These are phyloP conservation scores for Scaptomyza polygonia DNA, from an alignment of 2,888 invertebrate genomes.

Conservation along the genomic window DNA sequence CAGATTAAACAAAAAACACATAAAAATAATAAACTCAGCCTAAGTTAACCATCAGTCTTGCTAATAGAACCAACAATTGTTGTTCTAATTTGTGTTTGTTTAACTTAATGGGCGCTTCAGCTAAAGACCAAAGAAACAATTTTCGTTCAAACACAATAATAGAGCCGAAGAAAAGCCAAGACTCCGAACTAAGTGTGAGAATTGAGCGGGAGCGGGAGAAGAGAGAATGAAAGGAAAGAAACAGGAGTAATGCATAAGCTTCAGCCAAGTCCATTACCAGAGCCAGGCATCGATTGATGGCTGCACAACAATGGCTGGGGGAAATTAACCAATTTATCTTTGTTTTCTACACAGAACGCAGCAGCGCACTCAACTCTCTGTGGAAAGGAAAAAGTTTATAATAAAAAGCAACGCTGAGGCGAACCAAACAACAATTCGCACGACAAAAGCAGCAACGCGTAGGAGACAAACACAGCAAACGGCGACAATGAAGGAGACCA, in stretches of 20 bases:
- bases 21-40: background rate
- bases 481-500: conserved; percentile 67
- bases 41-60: conserved; percentile 21
- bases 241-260: conserved; percentile 73
- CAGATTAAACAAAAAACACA: background rate
- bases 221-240: conserved; percentile 43
- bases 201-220: conserved; percentile 1
- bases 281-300: conserved; percentile 83
- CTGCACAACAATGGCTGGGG: conserved; percentile 82
- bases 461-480: conserved; percentile 60
- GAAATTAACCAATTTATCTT: conserved; percentile 84
- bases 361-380: conserved; percentile 17
- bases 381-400: conserved; percentile 63
- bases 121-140: conserved; percentile 40
- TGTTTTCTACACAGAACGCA: conserved; percentile 77
- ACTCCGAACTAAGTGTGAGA: conserved; percentile 15
- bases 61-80: conserved; percentile 44
- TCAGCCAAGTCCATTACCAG: conserved; percentile 84
- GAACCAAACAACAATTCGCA: conserved; percentile 50
- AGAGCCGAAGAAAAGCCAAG: conserved; percentile 21
- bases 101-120: conserved; percentile 47
- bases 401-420: conserved; percentile 57
- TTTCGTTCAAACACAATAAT: conserved; percentile 43
- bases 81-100: conserved; percentile 53
- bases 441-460: conserved; percentile 59